phyloP scores from a whole-genome alignment of 2,888 invertebrate genomes.

The Scaptomyza tumidula region DNA sequence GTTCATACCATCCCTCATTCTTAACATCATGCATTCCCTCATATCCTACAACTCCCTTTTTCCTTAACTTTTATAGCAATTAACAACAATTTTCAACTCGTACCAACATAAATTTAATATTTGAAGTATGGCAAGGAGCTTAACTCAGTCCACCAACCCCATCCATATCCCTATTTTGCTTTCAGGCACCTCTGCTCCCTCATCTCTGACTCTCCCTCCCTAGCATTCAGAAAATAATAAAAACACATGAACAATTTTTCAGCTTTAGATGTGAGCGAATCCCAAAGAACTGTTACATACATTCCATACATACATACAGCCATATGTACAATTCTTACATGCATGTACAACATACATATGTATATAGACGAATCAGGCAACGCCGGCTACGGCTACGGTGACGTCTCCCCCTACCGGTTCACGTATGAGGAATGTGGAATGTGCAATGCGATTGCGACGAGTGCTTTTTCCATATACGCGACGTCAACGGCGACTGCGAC shows the following conservation, averaged over 20 bases:
- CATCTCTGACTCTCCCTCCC: no score
- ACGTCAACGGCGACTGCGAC: slow-evolving; percentile 45
- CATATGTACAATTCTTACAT: slow-evolving; percentile 2
- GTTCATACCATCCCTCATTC: no score
- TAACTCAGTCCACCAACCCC: neutral
- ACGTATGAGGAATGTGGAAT: slow-evolving; percentile 63
- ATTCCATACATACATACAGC: slow-evolving; percentile 5
- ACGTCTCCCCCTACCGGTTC: slow-evolving; percentile 31
- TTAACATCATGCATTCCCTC: neutral
- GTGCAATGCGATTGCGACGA: slow-evolving; percentile 73
- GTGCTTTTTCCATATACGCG: slow-evolving; percentile 65
- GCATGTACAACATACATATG: slow-evolving; percentile 32
- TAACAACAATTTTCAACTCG: slow-evolving; percentile 33
- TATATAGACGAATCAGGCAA: slow-evolving; percentile 65
- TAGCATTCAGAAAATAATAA: slow-evolving; percentile 31
- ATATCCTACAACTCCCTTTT: neutral
- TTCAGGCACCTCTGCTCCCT: neutral
- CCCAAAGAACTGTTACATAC: slow-evolving; percentile 14
- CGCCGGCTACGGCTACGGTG: slow-evolving; percentile 10
- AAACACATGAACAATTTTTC: slow-evolving; percentile 47
- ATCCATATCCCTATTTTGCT: neutral
- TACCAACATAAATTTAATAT: slow-evolving; percentile 30
- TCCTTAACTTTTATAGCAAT: slow-evolving; percentile 26
- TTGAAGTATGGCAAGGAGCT: slow-evolving; percentile 18
- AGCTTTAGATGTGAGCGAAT: slow-evolving; percentile 22